These are phyloP conservation scores for Andrena haemorrhoa DNA, from an alignment of 2,888 invertebrate species.

Conservation along the genomic window DNA sequence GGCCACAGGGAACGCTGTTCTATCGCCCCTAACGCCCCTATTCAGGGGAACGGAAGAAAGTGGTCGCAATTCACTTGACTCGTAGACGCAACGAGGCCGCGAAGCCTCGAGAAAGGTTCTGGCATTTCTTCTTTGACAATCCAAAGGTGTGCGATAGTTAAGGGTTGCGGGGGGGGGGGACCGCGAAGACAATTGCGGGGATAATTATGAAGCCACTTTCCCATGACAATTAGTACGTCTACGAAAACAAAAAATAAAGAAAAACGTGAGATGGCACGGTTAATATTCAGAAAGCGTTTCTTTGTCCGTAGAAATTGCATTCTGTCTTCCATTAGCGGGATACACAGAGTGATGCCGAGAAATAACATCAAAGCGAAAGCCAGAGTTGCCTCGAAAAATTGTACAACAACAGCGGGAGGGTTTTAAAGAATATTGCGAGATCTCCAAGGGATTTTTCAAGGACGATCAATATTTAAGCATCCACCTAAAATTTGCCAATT, in stretches of 20 bases:
- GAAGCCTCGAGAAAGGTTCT: constrained; percentile 11
- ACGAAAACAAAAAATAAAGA: background rate
- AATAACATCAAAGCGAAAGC: too few species aligned
- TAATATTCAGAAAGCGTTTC: constrained; percentile 11
- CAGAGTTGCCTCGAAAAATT: too few species aligned
- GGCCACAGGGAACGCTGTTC: background rate
- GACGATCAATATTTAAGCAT: too few species aligned
- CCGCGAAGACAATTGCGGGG: background rate
- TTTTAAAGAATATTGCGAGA: too few species aligned
- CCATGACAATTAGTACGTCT: constrained; percentile 23
- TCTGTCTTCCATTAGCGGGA: background rate
- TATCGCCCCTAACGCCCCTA: constrained; percentile 15
- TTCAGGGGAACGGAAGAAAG: constrained; percentile 39
- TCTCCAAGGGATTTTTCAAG: too few species aligned
- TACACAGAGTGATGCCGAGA: background rate
- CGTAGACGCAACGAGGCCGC: constrained; percentile 32
- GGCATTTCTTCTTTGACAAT: constrained; percentile 34
- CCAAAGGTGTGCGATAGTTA: constrained; percentile 6
- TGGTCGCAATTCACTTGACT: constrained; percentile 44
- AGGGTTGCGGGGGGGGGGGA: background rate
- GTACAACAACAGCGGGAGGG: too few species aligned
- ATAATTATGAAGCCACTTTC: constrained; percentile 31
- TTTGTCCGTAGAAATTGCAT: background rate
- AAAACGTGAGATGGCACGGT: background rate
- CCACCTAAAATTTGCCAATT: too few species aligned